These are phyloP conservation scores for Sisor rabdophorus DNA, from an alignment of 2,113 vertebrate genomes.

Conservation along the genomic window DNA sequence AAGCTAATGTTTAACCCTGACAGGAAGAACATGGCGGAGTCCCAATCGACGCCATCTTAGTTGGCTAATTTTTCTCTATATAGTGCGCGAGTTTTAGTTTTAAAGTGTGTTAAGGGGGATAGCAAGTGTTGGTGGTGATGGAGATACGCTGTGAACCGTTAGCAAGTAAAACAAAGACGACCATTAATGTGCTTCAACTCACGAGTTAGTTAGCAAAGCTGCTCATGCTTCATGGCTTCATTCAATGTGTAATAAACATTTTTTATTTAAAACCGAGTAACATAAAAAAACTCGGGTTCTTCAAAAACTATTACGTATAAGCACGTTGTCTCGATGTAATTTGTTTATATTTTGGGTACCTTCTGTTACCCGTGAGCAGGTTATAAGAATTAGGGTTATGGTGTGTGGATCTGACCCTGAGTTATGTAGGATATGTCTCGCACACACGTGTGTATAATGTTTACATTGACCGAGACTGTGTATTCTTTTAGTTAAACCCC, in stretches of 20 bases:
- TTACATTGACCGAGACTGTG: neutral
- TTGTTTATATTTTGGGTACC: too few relatives aligned
- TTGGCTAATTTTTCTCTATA: too few relatives aligned
- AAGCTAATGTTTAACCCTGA: conserved; percentile 3
- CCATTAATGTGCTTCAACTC: neutral
- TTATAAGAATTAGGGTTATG: too few relatives aligned
- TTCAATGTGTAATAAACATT: too few relatives aligned
- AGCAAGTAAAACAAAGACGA: neutral
- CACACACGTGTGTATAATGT: too few relatives aligned
- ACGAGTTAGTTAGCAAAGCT: neutral
- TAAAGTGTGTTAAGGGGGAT: neutral
- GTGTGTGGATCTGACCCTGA: too few relatives aligned
- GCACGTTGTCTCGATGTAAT: neutral
- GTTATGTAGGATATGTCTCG: too few relatives aligned
- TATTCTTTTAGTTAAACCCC: neutral
- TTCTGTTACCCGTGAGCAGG: too few relatives aligned
- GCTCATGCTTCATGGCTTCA: neutral
- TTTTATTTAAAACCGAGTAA: too few relatives aligned
- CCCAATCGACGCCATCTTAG: conserved; percentile 4
- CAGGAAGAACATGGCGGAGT: conserved; percentile 5
- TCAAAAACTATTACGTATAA: neutral
- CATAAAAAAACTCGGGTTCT: neutral
- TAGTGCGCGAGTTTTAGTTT: neutral
- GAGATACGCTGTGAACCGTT: neutral
- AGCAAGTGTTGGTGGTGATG: neutral